Evolutionary conservation across 2,113 vertebrate genomes (phyloP).

Genomic region (Pygoscelis adeliae): DNA sequence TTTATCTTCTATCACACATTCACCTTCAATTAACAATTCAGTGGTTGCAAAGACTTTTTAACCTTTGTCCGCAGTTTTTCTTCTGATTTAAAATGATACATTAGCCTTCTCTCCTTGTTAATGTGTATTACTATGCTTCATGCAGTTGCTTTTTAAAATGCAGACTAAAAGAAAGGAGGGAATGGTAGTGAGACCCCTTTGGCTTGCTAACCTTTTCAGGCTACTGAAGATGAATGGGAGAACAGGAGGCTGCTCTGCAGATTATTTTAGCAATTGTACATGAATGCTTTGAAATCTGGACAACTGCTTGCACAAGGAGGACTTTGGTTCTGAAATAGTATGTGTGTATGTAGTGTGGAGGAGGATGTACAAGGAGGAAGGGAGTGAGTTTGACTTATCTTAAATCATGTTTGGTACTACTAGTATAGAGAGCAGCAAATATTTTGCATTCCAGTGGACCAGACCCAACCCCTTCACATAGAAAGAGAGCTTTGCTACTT

Average conservation of each 20-base stretch:
- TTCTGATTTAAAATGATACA: neutral
- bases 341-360: neutral
- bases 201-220: neutral
- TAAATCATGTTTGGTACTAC: neutral
- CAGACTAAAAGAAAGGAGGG: neutral
- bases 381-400: neutral
- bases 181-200: neutral
- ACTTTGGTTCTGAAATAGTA: neutral
- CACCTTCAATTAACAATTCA: neutral
- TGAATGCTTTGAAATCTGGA: neutral
- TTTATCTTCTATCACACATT: neutral
- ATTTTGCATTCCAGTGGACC: neutral
- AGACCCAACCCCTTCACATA: neutral
- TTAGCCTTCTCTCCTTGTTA: neutral
- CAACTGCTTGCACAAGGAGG: neutral
- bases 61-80: neutral
- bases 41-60: neutral
- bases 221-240: neutral
- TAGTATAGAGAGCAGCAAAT: neutral
- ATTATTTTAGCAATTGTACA: neutral
- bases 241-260: neutral
- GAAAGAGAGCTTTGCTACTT: neutral
- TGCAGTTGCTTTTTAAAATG: neutral
- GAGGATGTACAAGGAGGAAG: neutral
- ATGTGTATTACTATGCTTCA: neutral